Percentiles rank a stretch among this genome's conserved stretches.
phyloP scores from a whole-genome alignment of 2,113 vertebrate genomes.

The Bettongia penicillata region DNA sequence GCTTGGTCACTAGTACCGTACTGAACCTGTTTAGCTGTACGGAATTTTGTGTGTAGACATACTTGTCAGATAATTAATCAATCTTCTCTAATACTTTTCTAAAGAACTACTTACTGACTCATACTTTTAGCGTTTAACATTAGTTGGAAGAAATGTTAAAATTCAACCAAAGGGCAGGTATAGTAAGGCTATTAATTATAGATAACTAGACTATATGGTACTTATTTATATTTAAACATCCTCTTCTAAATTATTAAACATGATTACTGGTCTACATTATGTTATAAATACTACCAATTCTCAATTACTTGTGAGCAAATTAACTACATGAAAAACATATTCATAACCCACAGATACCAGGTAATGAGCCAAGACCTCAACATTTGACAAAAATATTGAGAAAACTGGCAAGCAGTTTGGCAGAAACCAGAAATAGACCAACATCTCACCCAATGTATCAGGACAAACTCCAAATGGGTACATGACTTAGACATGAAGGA shows the following conservation, averaged over 20 bases:
- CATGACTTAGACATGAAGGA: not conserved
- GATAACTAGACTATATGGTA: not conserved
- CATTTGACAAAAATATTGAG: not conserved
- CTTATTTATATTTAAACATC: not conserved
- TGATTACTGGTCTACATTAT: not conserved
- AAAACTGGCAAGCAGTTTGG: not conserved
- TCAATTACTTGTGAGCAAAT: not conserved
- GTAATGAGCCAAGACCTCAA: not conserved
- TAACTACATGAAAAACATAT: not conserved
- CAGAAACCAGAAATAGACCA: not conserved
- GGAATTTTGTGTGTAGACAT: not conserved
- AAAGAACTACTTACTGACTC: not conserved
- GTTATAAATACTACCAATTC: not conserved
- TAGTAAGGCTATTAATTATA: not conserved
- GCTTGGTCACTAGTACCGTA: not conserved
- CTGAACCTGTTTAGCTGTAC: not conserved
- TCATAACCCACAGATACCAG: not conserved
- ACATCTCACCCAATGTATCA: not conserved
- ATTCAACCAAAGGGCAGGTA: not conserved
- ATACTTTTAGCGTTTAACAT: not conserved
- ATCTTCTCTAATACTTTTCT: not conserved
- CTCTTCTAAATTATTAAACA: not conserved
- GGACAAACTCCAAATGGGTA: not conserved
- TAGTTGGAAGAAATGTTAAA: not conserved
- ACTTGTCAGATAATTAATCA: not conserved